Conservation (phyloP, 2,797 vertebrate genomes). For the Hippocampus kuda region DNA sequence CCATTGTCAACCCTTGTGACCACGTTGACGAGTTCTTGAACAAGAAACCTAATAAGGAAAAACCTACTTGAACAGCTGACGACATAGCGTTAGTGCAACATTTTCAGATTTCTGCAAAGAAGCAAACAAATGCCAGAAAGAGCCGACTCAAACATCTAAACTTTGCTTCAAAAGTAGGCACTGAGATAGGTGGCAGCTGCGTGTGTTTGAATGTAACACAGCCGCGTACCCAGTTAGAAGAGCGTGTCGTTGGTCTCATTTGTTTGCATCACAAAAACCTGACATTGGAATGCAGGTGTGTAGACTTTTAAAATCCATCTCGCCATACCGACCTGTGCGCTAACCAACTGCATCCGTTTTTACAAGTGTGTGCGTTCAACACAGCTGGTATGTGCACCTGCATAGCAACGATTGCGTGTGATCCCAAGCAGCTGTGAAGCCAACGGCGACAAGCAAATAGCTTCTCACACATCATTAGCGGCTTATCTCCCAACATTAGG, state of each 20-base stretch:
- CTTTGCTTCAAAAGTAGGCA: not conserved
- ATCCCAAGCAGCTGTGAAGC: conserved; percentile 47
- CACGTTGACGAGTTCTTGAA: no score
- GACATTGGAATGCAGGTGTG: not conserved
- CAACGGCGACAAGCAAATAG: conserved; percentile 51
- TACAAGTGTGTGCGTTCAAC: not conserved
- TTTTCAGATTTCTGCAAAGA: no score
- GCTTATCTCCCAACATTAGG: conserved; percentile 50
- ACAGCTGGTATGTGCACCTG: not conserved
- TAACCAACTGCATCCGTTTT: not conserved
- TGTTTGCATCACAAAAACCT: no score
- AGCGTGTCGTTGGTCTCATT: no score
- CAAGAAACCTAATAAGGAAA: no score
- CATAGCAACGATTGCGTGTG: conserved; percentile 24
- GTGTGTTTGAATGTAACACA: no score
- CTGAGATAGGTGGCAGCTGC: no score
- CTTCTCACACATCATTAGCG: conserved; percentile 56
- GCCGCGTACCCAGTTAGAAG: no score
- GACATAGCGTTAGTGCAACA: no score
- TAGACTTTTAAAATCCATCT: not conserved
- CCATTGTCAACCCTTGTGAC: no score
- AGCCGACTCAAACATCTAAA: not conserved
- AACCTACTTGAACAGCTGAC: no score
- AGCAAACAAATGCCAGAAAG: not conserved
- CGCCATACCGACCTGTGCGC: no score